These are phyloP conservation scores for Drosophila sp. DNA, from an alignment of 1,140 invertebrate species.

Conservation along the genomic window DNA sequence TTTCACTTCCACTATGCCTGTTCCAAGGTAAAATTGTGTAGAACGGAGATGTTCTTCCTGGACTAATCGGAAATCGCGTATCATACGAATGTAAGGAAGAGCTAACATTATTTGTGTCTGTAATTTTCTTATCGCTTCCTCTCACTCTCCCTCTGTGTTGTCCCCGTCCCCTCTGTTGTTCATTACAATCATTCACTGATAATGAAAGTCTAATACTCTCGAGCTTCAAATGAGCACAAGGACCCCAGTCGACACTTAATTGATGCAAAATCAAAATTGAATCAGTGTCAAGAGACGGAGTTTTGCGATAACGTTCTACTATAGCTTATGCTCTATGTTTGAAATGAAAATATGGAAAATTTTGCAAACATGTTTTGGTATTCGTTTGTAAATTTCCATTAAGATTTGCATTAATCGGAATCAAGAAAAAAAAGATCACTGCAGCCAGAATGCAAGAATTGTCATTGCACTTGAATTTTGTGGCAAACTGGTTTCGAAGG, in stretches of 20 bases:
- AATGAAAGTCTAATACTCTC: constrained; percentile 24
- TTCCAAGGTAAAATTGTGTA: too few species aligned
- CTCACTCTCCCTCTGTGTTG: neutral
- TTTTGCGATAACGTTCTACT: constrained; percentile 48
- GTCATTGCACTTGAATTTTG: constrained; percentile 69
- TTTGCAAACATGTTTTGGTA: constrained; percentile 59
- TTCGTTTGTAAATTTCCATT: constrained; percentile 62
- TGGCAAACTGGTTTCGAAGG: constrained; percentile 28
- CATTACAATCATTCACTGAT: constrained; percentile 27
- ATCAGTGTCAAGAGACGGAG: constrained; percentile 65
- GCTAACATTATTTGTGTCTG: too few species aligned
- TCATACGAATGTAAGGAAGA: too few species aligned
- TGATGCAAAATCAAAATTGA: constrained; percentile 51
- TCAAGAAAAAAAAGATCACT: neutral
- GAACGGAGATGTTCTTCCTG: too few species aligned
- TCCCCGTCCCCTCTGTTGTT: neutral
- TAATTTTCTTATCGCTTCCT: too few species aligned
- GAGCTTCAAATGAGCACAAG: constrained; percentile 52
- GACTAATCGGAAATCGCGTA: too few species aligned
- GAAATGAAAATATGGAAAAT: constrained; percentile 58
- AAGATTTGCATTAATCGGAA: constrained; percentile 30
- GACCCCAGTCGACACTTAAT: constrained; percentile 40
- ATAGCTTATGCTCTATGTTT: constrained; percentile 17
- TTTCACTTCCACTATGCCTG: too few species aligned
- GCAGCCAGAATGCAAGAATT: constrained; percentile 51